These are phyloP conservation scores for Vulpes lagopus DNA, from an alignment of 2,113 vertebrate genomes.

Conservation along the genomic window DNA sequence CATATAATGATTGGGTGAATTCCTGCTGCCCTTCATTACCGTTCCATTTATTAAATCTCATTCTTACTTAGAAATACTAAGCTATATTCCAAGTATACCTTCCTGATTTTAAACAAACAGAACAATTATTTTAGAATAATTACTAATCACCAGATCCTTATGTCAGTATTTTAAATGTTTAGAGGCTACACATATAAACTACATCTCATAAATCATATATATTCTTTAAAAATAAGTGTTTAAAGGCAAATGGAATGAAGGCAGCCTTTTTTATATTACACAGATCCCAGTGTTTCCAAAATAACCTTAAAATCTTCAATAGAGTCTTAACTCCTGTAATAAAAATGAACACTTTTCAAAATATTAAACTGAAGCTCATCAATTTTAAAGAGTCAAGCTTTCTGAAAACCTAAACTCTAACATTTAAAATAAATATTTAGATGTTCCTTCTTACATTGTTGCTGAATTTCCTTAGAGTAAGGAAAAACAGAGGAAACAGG, in stretches of 20 bases:
- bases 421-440: slow-evolving; percentile 51
- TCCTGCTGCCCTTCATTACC: not conserved
- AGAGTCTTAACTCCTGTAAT: not conserved
- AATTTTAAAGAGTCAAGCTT: slow-evolving; percentile 45
- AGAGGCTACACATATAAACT: not conserved
- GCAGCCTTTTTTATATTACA: not conserved
- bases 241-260: not conserved
- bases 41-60: not conserved
- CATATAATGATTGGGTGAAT: not conserved
- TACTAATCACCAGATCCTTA: slow-evolving; percentile 31
- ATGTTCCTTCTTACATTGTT: slow-evolving; percentile 39
- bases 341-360: slow-evolving; percentile 57
- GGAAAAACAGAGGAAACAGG: slow-evolving; percentile 78
- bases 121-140: slow-evolving; percentile 33
- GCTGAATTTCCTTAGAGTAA: not conserved
- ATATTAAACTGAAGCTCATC: slow-evolving; percentile 50
- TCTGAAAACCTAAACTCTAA: slow-evolving; percentile 29
- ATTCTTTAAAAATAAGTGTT: slow-evolving; percentile 1
- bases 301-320: slow-evolving; percentile 12
- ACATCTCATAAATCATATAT: not conserved
- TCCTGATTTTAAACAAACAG: slow-evolving; percentile 44
- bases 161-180: slow-evolving; percentile 15
- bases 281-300: slow-evolving; percentile 29
- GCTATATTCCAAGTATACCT: not conserved
- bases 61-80: slow-evolving; percentile 28